Percentiles rank a stretch among this genome's conserved stretches.
Evolutionary conservation across 2,797 vertebrate genomes (phyloP).

Genomic region (Phoebastria nigripes): DNA sequence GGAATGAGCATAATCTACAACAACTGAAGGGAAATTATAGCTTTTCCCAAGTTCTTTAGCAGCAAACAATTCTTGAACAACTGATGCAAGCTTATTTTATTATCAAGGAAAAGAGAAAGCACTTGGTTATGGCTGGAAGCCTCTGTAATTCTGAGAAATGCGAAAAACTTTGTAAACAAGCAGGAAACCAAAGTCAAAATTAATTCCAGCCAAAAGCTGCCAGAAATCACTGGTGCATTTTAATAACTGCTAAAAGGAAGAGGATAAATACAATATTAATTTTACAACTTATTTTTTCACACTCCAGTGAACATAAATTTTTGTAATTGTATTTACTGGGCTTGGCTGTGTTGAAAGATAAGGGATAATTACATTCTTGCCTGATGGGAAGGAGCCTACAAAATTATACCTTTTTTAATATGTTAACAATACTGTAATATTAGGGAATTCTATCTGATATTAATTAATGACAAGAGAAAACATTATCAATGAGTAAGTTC

Average conservation of each 20-base stretch:
- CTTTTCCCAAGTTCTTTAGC: not conserved
- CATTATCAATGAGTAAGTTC: not conserved
- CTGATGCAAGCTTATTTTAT: not conserved
- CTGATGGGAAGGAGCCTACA: conserved; percentile 54
- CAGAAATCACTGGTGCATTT: conserved; percentile 46
- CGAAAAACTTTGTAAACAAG: not conserved
- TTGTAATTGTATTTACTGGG: conserved; percentile 79
- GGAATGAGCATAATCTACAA: too few species aligned
- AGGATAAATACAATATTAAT: conserved; percentile 74
- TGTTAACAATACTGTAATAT: conserved; percentile 70
- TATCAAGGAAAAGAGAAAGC: not conserved
- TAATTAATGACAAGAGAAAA: conserved; percentile 56
- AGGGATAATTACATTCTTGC: conserved; percentile 76
- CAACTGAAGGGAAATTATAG: not conserved
- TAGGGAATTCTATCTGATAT: conserved; percentile 60
- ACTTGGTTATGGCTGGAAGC: not conserved
- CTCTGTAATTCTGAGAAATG: not conserved
- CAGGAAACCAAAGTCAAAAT: not conserved
- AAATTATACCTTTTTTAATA: conserved; percentile 40
- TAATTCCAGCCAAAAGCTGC: conserved; percentile 5
- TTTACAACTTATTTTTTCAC: conserved; percentile 65
- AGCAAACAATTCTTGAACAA: not conserved
- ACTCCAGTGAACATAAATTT: conserved; percentile 68
- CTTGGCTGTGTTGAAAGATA: conserved; percentile 74
- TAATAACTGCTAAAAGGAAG: conserved; percentile 67